Evolutionary conservation across 37 sponge, comb jelly and placozoan species (phyloP).

Genomic region (Halisarca cf. caerulea): DNA sequence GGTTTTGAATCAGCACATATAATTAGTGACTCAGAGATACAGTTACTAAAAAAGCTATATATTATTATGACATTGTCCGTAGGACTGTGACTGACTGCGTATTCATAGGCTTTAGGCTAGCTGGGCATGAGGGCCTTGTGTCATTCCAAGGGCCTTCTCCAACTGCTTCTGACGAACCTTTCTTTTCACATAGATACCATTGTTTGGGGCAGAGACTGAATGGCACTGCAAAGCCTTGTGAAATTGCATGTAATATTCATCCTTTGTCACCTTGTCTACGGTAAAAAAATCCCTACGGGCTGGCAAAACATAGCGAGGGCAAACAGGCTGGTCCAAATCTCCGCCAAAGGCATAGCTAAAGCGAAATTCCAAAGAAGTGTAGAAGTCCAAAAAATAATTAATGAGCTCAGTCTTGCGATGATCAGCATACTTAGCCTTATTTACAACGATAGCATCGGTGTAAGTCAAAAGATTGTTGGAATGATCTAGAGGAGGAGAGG

Average conservation of each 20-base stretch:
- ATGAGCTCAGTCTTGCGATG: not conserved
- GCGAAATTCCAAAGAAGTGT: slow-evolving; percentile 30
- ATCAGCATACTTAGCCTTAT: slow-evolving; percentile 40
- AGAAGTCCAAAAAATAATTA: slow-evolving; percentile 29
- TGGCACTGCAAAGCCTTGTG: slow-evolving; percentile 7
- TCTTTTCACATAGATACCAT: slow-evolving; percentile 19
- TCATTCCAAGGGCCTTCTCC: not conserved
- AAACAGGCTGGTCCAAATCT: slow-evolving; percentile 13
- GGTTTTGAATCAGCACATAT: no score
- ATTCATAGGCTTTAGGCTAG: not conserved
- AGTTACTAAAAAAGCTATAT: no score
- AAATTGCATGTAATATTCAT: not conserved
- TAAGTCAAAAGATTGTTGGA: slow-evolving; percentile 20
- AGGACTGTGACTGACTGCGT: no score
- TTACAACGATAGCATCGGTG: slow-evolving; percentile 46
- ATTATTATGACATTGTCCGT: no score
- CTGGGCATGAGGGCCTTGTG: not conserved
- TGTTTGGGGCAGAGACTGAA: slow-evolving; percentile 33
- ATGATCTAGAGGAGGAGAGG: slow-evolving; percentile 22
- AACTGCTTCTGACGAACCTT: not conserved
- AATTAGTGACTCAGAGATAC: no score
- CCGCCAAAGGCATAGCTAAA: slow-evolving; percentile 27
- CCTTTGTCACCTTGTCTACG: not conserved
- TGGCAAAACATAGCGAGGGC: slow-evolving; percentile 45
- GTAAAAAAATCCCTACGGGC: slow-evolving; percentile 36